Evolutionary conservation across 2,888 invertebrate species (phyloP), one percentile per base, ranked within the genome.

Genomic region (Dysmachus trigonus): DNA sequence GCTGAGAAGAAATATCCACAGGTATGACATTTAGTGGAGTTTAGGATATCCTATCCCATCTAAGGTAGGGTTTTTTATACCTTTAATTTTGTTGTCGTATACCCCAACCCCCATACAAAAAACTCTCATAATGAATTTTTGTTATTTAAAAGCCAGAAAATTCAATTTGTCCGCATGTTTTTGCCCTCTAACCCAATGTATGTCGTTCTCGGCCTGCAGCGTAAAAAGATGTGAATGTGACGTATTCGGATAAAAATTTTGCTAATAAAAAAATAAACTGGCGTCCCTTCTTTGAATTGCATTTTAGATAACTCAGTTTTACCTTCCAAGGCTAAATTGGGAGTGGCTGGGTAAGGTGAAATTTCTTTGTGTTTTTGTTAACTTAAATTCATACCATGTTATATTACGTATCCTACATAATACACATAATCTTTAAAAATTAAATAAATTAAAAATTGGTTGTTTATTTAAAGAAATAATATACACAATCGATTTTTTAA

Each of bases 131-230:
- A 82, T 71, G 62, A 82, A 82, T 82, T 82, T 82, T 82, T 62
- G 62, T 82, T n/a, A 82, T 82, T 62, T 82, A 82, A 82, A 82
- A 82, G 71, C 62, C 38, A 82, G 71, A 82, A 82, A 82, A 82
- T 62, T 82, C 79, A 79, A 79, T 82, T 82, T 62, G 27, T 18
- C 62, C 62, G 10, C 62, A 62, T 62, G 22, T 62, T 62, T 27
- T 27, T 62, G 10, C 3, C 27, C 22, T 1, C 27, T 62, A 22
- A 22, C 62, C 6, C 22, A 27, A 27, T 27, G 18, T 62, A 8
- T 27, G 62, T 3, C 47, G 47, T 47, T n/a, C n/a, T n/a, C 47
- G 6, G 47, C 47, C 15, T 47, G 47, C 15, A 47, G 15, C 47
- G 47, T 47, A 7, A n/a, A 47, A 27, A 62, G 62, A 62, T 62